A percentile compares a stretch with the other conserved stretches of the same genome.
phyloP scores from a whole-genome alignment of 2,888 invertebrate genomes.

The Heteropelma amictum region DNA sequence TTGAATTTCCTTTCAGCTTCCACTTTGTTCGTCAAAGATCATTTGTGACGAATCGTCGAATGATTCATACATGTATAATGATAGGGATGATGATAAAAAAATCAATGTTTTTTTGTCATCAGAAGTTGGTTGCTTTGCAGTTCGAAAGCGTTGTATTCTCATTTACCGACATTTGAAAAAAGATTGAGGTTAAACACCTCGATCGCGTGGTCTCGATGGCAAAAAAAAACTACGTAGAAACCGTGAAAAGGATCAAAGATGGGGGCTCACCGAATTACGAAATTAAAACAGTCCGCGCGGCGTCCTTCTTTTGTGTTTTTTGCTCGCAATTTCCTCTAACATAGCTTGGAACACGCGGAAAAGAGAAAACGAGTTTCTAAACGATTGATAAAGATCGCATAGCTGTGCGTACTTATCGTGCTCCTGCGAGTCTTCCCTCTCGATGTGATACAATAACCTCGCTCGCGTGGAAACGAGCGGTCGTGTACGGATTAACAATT shows the following conservation, averaged over 20 bases:
- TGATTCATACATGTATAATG: too few species aligned
- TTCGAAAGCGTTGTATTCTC: too few species aligned
- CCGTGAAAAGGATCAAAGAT: not conserved
- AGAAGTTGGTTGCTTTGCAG: too few species aligned
- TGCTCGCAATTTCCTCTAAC: not conserved
- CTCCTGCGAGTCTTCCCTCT: not conserved
- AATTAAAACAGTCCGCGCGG: not conserved
- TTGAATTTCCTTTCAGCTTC: too few species aligned
- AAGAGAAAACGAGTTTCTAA: constrained; percentile 54
- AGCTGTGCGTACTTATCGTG: constrained; percentile 25
- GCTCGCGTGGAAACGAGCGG: constrained; percentile 39
- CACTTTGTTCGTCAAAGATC: too few species aligned
- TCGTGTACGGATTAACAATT: constrained; percentile 12
- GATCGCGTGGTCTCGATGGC: not conserved
- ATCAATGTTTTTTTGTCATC: too few species aligned
- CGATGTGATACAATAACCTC: constrained; percentile 4
- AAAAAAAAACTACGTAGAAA: not conserved
- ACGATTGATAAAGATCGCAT: constrained; percentile 54
- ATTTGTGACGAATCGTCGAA: too few species aligned
- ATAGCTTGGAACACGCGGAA: constrained; percentile 2
- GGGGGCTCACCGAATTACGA: not conserved
- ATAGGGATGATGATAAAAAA: too few species aligned
- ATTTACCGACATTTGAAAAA: too few species aligned
- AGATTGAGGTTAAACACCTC: too few species aligned
- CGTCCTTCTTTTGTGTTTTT: not conserved